These are phyloP conservation scores for Phalacrocorax carbo DNA, from an alignment of 2,113 vertebrate species.

Conservation along the genomic window DNA sequence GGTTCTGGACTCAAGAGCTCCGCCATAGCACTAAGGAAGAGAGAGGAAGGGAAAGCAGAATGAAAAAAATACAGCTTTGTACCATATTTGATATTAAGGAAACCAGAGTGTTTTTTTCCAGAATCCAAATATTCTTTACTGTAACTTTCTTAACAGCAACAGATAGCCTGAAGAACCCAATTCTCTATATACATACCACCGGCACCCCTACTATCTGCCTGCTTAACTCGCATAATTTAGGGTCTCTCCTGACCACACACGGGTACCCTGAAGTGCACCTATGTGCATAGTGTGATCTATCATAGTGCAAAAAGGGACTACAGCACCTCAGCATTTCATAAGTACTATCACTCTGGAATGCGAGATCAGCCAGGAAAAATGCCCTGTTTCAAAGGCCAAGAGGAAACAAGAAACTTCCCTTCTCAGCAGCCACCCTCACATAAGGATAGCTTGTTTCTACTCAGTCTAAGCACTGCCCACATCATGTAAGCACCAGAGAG, in stretches of 20 bases:
- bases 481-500: neutral
- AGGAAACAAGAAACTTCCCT: neutral
- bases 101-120: neutral
- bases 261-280: neutral
- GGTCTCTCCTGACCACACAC: neutral
- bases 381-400: neutral
- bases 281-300: too few relatives aligned
- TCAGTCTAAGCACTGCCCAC: neutral
- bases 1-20: neutral
- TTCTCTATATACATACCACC: neutral
- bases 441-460: neutral
- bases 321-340: neutral
- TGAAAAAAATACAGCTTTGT: neutral
- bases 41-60: neutral
- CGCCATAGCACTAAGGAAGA: neutral
- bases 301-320: neutral
- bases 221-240: neutral
- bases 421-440: neutral
- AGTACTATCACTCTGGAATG: neutral
- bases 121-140: neutral
- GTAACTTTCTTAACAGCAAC: neutral
- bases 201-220: neutral
- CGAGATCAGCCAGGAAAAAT: neutral
- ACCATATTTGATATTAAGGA: neutral
- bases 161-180: neutral